Conservation (phyloP, 2,113 vertebrate genomes). For the Bombycilla garrulus region DNA sequence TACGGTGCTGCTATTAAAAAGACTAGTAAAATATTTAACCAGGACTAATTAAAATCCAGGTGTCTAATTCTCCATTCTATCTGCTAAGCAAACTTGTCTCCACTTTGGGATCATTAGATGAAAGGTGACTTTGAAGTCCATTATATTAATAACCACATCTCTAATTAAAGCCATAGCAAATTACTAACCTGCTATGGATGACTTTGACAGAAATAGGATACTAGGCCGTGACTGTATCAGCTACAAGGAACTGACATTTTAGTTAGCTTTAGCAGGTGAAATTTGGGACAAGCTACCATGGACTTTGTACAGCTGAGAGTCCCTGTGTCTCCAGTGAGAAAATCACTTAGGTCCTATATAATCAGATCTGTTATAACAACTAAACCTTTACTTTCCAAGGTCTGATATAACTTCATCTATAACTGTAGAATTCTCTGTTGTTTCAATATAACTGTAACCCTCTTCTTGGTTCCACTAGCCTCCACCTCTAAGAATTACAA, state of each 20-base stretch:
- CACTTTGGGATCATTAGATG: slow-evolving; percentile 31
- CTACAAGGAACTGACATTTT: slow-evolving; percentile 35
- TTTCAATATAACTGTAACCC: neutral
- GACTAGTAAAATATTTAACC: slow-evolving; percentile 30
- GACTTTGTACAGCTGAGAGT: neutral
- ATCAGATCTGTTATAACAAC: neutral
- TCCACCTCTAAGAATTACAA: neutral
- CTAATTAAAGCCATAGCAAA: slow-evolving; percentile 62
- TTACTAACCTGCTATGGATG: slow-evolving; percentile 53
- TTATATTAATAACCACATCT: slow-evolving; percentile 61
- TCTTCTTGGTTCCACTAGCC: neutral
- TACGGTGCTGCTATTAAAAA: neutral
- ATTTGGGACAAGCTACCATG: neutral
- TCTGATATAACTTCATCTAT: neutral
- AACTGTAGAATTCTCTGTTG: neutral
- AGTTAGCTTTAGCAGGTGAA: slow-evolving; percentile 11
- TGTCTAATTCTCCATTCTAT: neutral
- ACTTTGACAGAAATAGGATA: slow-evolving; percentile 64
- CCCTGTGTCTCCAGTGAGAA: neutral
- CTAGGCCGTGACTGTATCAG: slow-evolving; percentile 22
- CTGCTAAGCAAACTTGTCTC: slow-evolving; percentile 19
- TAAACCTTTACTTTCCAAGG: neutral
- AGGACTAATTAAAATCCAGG: slow-evolving; percentile 32
- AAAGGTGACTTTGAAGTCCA: slow-evolving; percentile 62
- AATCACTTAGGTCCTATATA: neutral